Conservation (phyloP, 2,888 invertebrate genomes). For the Tortrix viridana region DNA sequence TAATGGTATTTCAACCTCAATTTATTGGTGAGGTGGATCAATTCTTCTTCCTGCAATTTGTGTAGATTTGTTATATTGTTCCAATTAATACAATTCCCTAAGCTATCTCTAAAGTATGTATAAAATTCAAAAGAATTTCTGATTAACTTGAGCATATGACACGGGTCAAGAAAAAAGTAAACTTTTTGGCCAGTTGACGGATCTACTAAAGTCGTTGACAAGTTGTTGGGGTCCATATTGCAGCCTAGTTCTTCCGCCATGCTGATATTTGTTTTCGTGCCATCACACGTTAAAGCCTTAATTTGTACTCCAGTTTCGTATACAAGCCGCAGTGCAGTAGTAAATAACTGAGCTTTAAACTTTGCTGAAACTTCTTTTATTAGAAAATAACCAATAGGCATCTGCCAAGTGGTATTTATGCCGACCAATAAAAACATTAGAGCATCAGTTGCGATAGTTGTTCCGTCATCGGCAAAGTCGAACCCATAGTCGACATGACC, state of each 20-base stretch:
- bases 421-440: slow-evolving; percentile 16
- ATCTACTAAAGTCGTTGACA: slow-evolving; percentile 39
- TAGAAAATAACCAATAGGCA: slow-evolving; percentile 36
- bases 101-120: slow-evolving; percentile 10
- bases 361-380: slow-evolving; percentile 22
- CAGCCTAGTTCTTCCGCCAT: slow-evolving; percentile 41
- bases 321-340: slow-evolving; percentile 36
- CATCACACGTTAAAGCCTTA: slow-evolving; percentile 43
- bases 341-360: slow-evolving; percentile 37
- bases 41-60: slow-evolving; percentile 36
- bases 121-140: slow-evolving; percentile 39
- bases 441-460: slow-evolving; percentile 18
- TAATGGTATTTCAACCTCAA: background rate
- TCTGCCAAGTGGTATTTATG: slow-evolving; percentile 23
- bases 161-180: slow-evolving; percentile 39
- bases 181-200: slow-evolving; percentile 35
- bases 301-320: slow-evolving; percentile 40
- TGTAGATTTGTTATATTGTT: slow-evolving; percentile 24
- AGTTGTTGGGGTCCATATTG: slow-evolving; percentile 34
- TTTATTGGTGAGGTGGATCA: slow-evolving; percentile 16
- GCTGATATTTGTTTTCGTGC: slow-evolving; percentile 39
- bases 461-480: background rate
- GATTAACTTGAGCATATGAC: slow-evolving; percentile 42
- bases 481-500: slow-evolving; percentile 15
- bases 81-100: slow-evolving; percentile 27